Evolutionary conservation across 2,113 vertebrate genomes (phyloP).

Genomic region (Melanerpes formicivorus): DNA sequence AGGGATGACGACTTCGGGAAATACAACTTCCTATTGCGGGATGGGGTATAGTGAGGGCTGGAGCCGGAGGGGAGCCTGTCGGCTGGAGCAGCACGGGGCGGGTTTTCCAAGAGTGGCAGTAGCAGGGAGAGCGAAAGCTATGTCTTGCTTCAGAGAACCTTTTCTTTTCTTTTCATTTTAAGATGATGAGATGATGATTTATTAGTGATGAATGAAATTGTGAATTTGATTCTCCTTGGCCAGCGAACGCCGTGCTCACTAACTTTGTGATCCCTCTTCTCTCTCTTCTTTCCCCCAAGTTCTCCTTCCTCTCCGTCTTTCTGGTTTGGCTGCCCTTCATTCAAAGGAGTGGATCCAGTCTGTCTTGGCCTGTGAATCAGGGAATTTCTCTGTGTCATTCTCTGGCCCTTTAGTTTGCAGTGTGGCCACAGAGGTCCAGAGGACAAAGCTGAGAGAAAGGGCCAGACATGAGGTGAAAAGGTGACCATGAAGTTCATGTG

Average conservation of each 20-base stretch:
- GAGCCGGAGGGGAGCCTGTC: background rate
- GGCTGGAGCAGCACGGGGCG: background rate
- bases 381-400: background rate
- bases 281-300: background rate
- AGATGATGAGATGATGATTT: conserved; percentile 63
- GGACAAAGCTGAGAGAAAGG: background rate
- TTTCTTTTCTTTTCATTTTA: conserved; percentile 50
- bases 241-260: conserved; percentile 2
- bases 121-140: conserved; percentile 29
- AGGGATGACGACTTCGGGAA: conserved; percentile 92
- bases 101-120: background rate
- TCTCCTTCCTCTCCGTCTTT: background rate
- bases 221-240: conserved; percentile 59
- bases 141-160: conserved; percentile 38
- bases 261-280: conserved; percentile 18
- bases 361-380: background rate
- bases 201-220: conserved; percentile 48
- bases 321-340: background rate
- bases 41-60: conserved; percentile 54
- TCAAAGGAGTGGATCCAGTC: background rate
- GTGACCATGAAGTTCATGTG: background rate
- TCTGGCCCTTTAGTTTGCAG: background rate
- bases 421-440: background rate
- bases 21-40: conserved; percentile 92
- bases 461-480: background rate